phyloP scores from a whole-genome alignment of 2,113 vertebrate genomes.

The Lycocorax pyrrhopterus region DNA sequence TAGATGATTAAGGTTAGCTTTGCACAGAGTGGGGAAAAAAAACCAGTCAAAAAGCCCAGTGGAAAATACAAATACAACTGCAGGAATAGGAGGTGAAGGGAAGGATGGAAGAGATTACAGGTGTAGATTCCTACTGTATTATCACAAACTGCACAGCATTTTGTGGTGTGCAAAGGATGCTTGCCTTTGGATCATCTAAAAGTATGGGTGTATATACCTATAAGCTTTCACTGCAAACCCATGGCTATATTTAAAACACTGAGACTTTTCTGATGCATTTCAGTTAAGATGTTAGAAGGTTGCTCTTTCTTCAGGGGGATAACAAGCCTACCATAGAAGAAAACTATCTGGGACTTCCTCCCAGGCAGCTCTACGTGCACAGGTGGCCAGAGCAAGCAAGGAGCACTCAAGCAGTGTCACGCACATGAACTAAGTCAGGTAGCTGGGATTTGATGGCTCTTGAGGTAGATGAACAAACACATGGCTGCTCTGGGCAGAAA shows the following conservation, averaged over 20 bases:
- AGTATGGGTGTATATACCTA: fast-evolving
- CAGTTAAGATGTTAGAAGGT: not conserved
- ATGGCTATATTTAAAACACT: not conserved
- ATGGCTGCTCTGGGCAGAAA: not conserved
- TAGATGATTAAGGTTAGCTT: not conserved
- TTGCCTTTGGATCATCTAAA: not conserved
- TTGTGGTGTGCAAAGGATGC: not conserved
- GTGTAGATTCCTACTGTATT: not conserved
- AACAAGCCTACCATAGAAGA: not conserved
- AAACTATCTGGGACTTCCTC: not conserved
- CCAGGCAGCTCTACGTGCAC: not conserved
- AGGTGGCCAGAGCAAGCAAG: not conserved
- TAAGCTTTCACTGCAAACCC: not conserved
- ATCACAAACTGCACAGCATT: not conserved
- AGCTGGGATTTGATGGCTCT: not conserved
- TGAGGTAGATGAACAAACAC: not conserved
- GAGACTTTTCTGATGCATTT: not conserved
- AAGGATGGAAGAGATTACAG: not conserved
- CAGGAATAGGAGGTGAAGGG: not conserved
- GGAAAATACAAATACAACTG: not conserved
- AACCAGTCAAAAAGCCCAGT: not conserved
- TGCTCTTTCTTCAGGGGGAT: fast-evolving
- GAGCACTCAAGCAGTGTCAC: not conserved
- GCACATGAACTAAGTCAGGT: not conserved
- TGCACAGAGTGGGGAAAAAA: not conserved